phyloP scores from a whole-genome alignment of 2,888 invertebrate genomes.

The Byasa hedistus region DNA sequence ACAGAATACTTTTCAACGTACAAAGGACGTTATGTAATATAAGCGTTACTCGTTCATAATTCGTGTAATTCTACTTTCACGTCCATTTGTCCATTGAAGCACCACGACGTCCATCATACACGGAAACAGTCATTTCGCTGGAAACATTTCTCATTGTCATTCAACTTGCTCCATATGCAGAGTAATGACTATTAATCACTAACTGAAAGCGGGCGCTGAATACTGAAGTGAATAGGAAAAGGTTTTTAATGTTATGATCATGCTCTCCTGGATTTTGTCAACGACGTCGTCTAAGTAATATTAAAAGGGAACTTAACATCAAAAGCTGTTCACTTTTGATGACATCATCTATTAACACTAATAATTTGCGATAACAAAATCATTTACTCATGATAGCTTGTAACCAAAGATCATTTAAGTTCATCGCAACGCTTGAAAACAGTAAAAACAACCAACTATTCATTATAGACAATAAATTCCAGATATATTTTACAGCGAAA shows the following conservation, averaged over 20 bases:
- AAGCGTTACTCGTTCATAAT: not conserved
- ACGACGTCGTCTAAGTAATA: no score
- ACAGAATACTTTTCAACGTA: not conserved
- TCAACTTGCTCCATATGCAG: constrained; percentile 23
- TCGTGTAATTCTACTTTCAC: constrained; percentile 1
- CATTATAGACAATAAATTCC: not conserved
- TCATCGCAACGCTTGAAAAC: no score
- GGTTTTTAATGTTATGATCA: constrained; percentile 8
- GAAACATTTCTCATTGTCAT: constrained; percentile 9
- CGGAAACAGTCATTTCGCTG: constrained; percentile 6
- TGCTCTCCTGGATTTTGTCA: not conserved
- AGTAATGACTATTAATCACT: constrained; percentile 28
- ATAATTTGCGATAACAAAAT: no score
- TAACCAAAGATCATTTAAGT: no score
- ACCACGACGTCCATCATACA: not conserved
- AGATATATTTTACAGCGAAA: constrained; percentile 11
- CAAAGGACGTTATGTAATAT: not conserved
- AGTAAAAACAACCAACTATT: no score
- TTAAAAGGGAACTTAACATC: no score
- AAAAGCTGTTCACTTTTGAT: no score
- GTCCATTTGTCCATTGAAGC: constrained; percentile 3
- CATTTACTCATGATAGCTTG: no score
- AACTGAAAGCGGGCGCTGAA: constrained; percentile 18
- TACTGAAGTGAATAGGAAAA: constrained; percentile 12
- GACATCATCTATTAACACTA: no score